Evolutionary conservation across 2,888 invertebrate species (phyloP), one percentile per base, ranked within the genome.

Genomic region (Drosophila nr. perissopoda): DNA sequence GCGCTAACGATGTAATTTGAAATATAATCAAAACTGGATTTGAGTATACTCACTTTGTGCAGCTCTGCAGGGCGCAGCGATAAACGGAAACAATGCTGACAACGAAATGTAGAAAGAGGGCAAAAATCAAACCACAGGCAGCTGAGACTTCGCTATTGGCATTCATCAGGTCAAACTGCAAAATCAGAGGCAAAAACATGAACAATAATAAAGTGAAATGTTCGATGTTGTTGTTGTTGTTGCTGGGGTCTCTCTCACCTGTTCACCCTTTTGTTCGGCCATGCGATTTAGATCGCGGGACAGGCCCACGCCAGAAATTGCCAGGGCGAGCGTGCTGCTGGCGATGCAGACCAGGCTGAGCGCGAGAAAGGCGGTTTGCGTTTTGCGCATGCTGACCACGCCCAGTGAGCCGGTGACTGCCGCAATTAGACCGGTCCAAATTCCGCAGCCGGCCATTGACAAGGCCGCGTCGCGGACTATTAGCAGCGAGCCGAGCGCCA

Each of bases 261-360:
- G 85, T 29, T 77, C 71, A 21, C 59, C 72, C 54, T 89, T 83
- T 76, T 81, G 74, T 57, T 90, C 90, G 57, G 92, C 91, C 66
- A 91, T 79, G 61, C 92, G 91, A 76, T 92, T 92, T 51, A 93
- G 89, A 76, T 93, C 93, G 31, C 93, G 83, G n/a, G 93, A 92
- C 36, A 93, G 73, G 13, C 93, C 93, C 71, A 92, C 92, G 16
- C 93, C 93, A 33, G 92, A 92, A 70, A 93, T 90, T 31, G 93
- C 93, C 79, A 93, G 71, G 7, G 93, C 93, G 67, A 93, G 63
- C 7, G 93, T 93, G 70, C 93, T 92, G 51, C 93, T 92, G 7
- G 93, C 93, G 53, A 93, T 92, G 77, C 93, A 93, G 46, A 93
- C 91, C 77, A 93, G 82, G 80, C 92, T 93, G 18, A 93, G 80